Conservation (phyloP, 2,797 vertebrate species). For the Pteronotus mesoamericanus region DNA sequence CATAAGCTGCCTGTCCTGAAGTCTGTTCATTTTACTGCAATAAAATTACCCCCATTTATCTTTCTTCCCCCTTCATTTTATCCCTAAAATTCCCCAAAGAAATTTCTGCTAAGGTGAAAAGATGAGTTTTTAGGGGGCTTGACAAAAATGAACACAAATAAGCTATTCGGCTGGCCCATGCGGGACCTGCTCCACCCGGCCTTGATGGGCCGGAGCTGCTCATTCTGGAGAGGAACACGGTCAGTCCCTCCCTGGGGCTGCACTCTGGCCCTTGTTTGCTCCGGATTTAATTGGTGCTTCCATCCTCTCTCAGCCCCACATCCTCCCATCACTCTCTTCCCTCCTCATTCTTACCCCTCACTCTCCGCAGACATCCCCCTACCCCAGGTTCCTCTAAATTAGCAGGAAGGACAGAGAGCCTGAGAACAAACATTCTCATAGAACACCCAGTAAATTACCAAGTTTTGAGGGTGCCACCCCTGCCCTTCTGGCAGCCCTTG, state of each 20-base stretch:
- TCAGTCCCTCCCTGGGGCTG: neutral
- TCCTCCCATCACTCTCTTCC: too few species aligned
- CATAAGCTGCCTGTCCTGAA: neutral
- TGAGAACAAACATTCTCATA: neutral
- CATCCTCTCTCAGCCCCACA: neutral
- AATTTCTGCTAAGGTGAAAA: neutral
- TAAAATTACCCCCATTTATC: neutral
- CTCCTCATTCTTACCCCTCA: neutral
- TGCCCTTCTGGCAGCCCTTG: neutral
- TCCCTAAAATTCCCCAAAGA: neutral
- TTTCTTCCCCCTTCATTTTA: neutral
- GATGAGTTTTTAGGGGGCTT: neutral
- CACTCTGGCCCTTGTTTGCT: neutral
- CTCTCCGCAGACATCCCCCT: neutral
- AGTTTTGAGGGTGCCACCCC: neutral
- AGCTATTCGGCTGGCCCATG: neutral
- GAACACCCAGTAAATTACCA: neutral
- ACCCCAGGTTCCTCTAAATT: neutral
- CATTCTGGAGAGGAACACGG: neutral
- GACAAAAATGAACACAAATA: neutral
- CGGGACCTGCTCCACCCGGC: neutral
- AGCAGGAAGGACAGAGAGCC: neutral
- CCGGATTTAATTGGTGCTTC: neutral
- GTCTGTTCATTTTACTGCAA: neutral
- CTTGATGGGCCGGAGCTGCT: neutral